Conservation (phyloP, 35 echinoderm and acorn worm genomes). For the Acanthaster planci region DNA sequence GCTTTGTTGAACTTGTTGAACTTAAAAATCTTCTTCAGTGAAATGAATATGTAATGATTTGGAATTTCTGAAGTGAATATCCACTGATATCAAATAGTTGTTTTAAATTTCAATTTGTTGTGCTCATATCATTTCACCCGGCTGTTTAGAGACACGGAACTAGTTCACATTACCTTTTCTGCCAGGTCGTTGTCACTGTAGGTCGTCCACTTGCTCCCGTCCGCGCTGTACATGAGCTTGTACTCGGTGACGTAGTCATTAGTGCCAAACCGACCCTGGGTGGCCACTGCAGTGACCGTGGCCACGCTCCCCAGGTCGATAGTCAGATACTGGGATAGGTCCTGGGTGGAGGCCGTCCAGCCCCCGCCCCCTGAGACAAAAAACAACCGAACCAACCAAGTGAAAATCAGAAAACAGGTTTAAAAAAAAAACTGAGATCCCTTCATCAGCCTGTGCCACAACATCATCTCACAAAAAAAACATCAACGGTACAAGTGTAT, state of each 20-base stretch:
- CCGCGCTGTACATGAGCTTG: conserved; percentile 46
- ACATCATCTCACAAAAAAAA: too few species aligned
- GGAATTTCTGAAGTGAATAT: too few species aligned
- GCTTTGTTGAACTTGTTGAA: too few species aligned
- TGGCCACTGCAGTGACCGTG: conserved; percentile 69
- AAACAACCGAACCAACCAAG: neutral
- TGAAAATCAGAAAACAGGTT: too few species aligned
- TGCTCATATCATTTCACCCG: neutral
- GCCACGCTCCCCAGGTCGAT: conserved; percentile 56
- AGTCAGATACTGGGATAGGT: conserved; percentile 58
- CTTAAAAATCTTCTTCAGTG: too few species aligned
- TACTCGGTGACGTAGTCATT: conserved; percentile 51
- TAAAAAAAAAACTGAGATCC: too few species aligned
- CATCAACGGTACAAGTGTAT: too few species aligned
- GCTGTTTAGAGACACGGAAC: neutral
- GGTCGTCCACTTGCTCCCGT: conserved; percentile 65
- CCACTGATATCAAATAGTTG: too few species aligned
- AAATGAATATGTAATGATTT: too few species aligned
- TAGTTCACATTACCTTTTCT: conserved; percentile 50
- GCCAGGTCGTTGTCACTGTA: conserved; percentile 48
- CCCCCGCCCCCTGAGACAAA: conserved; percentile 70
- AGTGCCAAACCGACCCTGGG: conserved; percentile 62
- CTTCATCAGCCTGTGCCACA: too few species aligned
- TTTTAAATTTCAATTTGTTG: too few species aligned
- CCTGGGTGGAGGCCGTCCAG: conserved; percentile 60